phyloP scores from a whole-genome alignment of 2,113 vertebrate species.

The Eudyptes chrysolophus region DNA sequence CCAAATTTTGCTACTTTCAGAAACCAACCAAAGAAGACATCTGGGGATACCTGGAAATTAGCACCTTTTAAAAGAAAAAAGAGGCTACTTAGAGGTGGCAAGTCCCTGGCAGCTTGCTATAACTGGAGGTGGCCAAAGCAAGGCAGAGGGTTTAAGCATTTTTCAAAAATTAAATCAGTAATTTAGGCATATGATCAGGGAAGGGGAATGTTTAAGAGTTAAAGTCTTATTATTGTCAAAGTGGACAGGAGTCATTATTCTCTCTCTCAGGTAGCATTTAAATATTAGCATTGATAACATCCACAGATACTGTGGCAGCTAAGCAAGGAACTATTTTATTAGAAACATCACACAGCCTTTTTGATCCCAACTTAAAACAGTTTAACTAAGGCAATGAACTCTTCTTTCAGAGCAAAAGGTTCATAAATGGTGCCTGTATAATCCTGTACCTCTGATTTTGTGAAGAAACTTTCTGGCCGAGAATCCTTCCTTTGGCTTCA shows the following conservation, averaged over 20 bases:
- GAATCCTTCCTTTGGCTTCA: slow-evolving; percentile 45
- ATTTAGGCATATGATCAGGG: not conserved
- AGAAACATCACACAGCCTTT: not conserved
- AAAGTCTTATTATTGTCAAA: not conserved
- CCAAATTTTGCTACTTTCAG: not conserved
- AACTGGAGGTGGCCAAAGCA: not conserved
- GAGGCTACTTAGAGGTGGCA: not conserved
- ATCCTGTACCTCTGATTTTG: slow-evolving; percentile 17
- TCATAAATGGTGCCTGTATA: accelerated
- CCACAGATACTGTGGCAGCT: not conserved
- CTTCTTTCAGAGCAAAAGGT: not conserved
- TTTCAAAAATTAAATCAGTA: not conserved
- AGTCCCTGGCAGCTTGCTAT: not conserved
- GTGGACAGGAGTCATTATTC: not conserved
- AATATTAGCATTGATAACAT: not conserved
- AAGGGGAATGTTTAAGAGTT: not conserved
- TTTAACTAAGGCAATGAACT: not conserved
- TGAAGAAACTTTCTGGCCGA: not conserved
- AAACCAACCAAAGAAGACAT: too few relatives aligned
- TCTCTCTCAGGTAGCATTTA: not conserved
- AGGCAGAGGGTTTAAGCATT: not conserved
- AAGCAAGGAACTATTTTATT: not conserved
- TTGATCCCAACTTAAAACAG: not conserved
- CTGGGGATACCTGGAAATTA: not conserved
- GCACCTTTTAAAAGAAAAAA: not conserved